These are phyloP conservation scores for Ochotona curzoniae DNA, from an alignment of 2,113 vertebrate genomes.

Conservation along the genomic window DNA sequence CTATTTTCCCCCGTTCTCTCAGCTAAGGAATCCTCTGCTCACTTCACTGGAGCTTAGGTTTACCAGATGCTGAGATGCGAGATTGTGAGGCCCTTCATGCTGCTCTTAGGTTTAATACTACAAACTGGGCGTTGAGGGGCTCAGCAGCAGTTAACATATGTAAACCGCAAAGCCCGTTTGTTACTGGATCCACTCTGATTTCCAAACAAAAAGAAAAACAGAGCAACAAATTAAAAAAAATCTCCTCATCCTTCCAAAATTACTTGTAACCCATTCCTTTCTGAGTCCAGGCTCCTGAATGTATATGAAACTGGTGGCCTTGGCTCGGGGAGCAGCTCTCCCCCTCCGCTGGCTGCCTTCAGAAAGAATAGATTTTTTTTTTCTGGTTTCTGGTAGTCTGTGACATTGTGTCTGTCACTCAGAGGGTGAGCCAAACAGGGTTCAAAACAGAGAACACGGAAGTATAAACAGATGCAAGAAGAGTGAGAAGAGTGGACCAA, in stretches of 20 bases:
- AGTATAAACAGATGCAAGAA: neutral
- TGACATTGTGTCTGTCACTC: neutral
- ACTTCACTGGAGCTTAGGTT: slow-evolving; percentile 59
- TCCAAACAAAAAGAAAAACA: slow-evolving; percentile 49
- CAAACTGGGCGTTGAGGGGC: neutral
- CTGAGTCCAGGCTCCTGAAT: neutral
- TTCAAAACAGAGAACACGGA: slow-evolving; percentile 45
- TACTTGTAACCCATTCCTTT: slow-evolving; percentile 15
- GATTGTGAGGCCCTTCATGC: neutral
- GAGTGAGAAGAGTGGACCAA: neutral
- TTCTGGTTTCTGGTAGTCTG: slow-evolving; percentile 55
- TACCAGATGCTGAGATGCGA: slow-evolving; percentile 38
- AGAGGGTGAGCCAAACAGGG: neutral
- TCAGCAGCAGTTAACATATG: slow-evolving; percentile 48
- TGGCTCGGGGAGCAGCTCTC: rapidly evolving
- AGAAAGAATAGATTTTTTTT: slow-evolving; percentile 57
- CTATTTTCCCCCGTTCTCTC: slow-evolving; percentile 40
- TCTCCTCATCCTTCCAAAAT: neutral
- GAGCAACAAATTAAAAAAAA: slow-evolving; percentile 39
- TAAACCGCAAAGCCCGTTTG: neutral
- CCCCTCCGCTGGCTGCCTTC: slow-evolving; percentile 41
- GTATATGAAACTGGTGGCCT: neutral
- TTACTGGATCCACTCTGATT: neutral
- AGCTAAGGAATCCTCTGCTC: slow-evolving; percentile 32
- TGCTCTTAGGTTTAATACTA: slow-evolving; percentile 25